A percentile compares a stretch with the other conserved stretches of the same genome.
Evolutionary conservation across 2,113 vertebrate species (phyloP).

Genomic region (Corythornis madagascariensis): DNA sequence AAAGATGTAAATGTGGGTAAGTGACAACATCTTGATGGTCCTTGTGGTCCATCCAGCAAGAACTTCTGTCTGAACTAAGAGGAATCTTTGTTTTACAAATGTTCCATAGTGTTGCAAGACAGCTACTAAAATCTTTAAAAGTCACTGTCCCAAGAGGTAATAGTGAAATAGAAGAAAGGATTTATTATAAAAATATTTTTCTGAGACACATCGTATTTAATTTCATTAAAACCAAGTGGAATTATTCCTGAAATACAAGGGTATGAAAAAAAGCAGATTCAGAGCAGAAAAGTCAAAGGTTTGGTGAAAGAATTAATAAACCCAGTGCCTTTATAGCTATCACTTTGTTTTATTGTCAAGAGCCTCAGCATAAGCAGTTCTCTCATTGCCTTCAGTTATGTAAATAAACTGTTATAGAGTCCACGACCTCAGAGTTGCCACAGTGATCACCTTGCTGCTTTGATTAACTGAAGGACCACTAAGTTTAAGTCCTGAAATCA

Average conservation of each 20-base stretch:
- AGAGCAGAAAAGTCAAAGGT: background rate
- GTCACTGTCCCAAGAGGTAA: background rate
- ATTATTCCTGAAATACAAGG: background rate
- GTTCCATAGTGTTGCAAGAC: background rate
- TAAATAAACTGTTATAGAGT: background rate
- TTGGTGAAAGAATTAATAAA: background rate
- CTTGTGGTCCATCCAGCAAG: background rate
- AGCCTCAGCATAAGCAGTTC: background rate
- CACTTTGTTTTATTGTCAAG: background rate
- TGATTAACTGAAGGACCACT: background rate
- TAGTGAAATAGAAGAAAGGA: background rate
- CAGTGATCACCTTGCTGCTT: background rate
- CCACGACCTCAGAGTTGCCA: fast-evolving
- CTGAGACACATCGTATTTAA: background rate
- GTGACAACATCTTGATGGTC: background rate
- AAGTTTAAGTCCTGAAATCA: background rate
- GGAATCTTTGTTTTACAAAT: background rate
- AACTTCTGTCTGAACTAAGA: background rate
- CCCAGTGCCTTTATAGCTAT: background rate
- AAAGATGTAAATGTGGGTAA: background rate
- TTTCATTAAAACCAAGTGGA: background rate
- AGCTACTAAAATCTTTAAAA: background rate
- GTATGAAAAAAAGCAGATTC: background rate
- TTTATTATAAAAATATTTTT: background rate
- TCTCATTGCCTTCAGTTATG: background rate